A percentile compares a stretch with the other conserved stretches of the same genome.
Evolutionary conservation across 1,140 invertebrate genomes (phyloP).

Genomic region (Hylyphantes graminicola): DNA sequence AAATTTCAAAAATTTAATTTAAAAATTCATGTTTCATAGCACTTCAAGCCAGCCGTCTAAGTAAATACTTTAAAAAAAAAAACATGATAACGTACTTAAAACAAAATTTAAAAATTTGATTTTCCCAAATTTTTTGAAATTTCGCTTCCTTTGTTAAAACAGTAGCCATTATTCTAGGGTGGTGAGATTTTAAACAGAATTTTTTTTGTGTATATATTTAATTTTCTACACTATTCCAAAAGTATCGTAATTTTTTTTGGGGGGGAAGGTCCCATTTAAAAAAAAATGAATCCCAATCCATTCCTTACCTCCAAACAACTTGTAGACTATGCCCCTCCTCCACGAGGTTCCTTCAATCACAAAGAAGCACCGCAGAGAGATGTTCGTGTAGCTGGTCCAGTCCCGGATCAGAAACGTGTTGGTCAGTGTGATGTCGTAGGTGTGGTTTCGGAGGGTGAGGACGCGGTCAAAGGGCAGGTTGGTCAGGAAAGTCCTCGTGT

Average conservation of each 20-base stretch:
- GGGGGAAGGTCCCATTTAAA: neutral
- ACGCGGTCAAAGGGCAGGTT: slow-evolving; percentile 62
- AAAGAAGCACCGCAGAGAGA: slow-evolving; percentile 63
- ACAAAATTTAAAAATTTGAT: too few relatives aligned
- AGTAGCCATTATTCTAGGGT: too few relatives aligned
- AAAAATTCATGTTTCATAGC: too few relatives aligned
- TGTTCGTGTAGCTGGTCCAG: slow-evolving; percentile 62
- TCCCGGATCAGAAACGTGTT: slow-evolving; percentile 58
- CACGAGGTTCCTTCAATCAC: slow-evolving; percentile 62
- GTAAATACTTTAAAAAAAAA: too few relatives aligned
- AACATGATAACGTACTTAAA: too few relatives aligned
- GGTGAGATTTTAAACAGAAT: too few relatives aligned
- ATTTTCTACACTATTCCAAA: neutral
- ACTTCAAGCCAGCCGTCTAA: too few relatives aligned
- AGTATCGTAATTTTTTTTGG: neutral
- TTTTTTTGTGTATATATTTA: neutral
- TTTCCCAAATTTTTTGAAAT: too few relatives aligned
- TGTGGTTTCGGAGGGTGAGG: slow-evolving; percentile 59
- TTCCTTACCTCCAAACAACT: slow-evolving; percentile 62
- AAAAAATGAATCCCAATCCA: too few relatives aligned
- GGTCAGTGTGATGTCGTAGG: slow-evolving; percentile 62
- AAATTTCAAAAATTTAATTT: too few relatives aligned
- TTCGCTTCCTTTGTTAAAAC: too few relatives aligned
- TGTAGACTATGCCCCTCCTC: slow-evolving; percentile 61
- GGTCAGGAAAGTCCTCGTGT: slow-evolving; percentile 47